phyloP scores from a whole-genome alignment of 37 sponge, comb jelly and placozoan genomes.

The Ianthella basta region DNA sequence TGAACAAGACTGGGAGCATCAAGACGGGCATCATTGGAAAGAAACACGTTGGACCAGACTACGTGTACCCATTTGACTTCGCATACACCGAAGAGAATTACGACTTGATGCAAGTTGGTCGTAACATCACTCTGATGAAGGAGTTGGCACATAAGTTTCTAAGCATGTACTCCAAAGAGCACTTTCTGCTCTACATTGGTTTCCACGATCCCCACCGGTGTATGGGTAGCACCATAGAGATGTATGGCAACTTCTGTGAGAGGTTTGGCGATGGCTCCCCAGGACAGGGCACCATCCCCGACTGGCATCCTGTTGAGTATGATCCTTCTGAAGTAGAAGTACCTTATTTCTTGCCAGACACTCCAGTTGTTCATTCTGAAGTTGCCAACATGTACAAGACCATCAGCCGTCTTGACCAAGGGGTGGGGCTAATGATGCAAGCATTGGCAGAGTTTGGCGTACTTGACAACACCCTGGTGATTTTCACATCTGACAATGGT shows the following conservation, averaged over 20 bases:
- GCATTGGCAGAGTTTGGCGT: slow-evolving; percentile 44
- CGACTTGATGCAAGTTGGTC: slow-evolving; percentile 62
- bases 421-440: slow-evolving; percentile 67
- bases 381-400: slow-evolving; percentile 70
- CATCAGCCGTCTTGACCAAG: slow-evolving; percentile 79
- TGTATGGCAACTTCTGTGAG: slow-evolving; percentile 65
- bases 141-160: slow-evolving; percentile 59
- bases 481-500: slow-evolving; percentile 79
- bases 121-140: slow-evolving; percentile 80
- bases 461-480: slow-evolving; percentile 59
- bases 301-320: slow-evolving; percentile 72
- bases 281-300: slow-evolving; percentile 72
- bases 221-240: not conserved
- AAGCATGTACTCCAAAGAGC: not conserved
- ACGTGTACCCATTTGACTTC: slow-evolving; percentile 71
- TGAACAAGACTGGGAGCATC: slow-evolving; percentile 54
- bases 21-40: slow-evolving; percentile 84
- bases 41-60: slow-evolving; percentile 82
- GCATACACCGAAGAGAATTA: slow-evolving; percentile 63
- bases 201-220: slow-evolving; percentile 73
- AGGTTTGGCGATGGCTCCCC: slow-evolving; percentile 72
- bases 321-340: slow-evolving; percentile 61
- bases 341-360: slow-evolving; percentile 77
- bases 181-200: slow-evolving; percentile 79
- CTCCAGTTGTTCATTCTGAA: slow-evolving; percentile 56